phyloP scores from a whole-genome alignment of 2,797 vertebrate genomes.

The Bradypus variegatus region DNA sequence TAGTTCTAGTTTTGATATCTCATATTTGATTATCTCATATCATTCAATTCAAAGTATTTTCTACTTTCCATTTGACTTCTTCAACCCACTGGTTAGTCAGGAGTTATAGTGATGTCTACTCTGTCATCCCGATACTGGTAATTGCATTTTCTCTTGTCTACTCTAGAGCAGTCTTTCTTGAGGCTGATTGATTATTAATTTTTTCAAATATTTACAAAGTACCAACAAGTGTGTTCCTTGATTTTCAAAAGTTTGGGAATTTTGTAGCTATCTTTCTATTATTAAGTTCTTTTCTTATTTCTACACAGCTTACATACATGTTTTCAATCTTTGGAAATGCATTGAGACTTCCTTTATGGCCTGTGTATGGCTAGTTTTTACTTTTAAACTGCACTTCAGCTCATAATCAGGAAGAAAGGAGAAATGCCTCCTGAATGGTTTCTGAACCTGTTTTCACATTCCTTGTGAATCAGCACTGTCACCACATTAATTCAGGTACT shows the following conservation, averaged over 20 bases:
- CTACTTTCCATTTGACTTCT: background rate
- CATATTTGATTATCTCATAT: background rate
- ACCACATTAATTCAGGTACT: background rate
- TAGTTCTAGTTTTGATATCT: background rate
- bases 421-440: background rate
- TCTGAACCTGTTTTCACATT: background rate
- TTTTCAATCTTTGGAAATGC: background rate
- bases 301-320: background rate
- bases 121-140: background rate
- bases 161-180: background rate
- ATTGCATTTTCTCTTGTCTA: conserved; percentile 10
- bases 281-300: background rate
- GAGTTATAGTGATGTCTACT: background rate
- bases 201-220: conserved; percentile 9
- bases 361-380: background rate
- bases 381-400: background rate
- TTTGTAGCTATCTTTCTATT: background rate
- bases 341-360: conserved; percentile 1
- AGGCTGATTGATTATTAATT: background rate
- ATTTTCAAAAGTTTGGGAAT: background rate
- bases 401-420: background rate
- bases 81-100: background rate
- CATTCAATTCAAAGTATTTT: conserved; percentile 5
- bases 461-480: background rate
- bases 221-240: background rate